phyloP scores from a whole-genome alignment of 1,140 invertebrate genomes.

The Druon quercuslanigerum region DNA sequence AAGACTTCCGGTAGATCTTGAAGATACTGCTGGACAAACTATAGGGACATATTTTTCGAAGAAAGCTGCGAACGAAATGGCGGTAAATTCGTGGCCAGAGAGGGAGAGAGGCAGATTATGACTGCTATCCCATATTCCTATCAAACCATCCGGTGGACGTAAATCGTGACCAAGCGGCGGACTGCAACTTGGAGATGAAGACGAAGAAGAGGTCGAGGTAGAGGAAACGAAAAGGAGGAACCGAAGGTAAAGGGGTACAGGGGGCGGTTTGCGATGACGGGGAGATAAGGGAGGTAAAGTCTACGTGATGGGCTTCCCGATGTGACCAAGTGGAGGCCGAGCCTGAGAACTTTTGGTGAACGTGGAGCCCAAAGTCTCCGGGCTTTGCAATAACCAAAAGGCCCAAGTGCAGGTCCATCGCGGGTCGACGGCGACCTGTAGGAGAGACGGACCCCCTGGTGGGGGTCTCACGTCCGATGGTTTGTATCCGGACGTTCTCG shows the following conservation, averaged over 20 bases:
- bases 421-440: conserved; percentile 31
- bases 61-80: not conserved
- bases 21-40: not conserved
- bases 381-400: conserved; percentile 36
- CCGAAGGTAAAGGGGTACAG: conserved; percentile 55
- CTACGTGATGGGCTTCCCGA: conserved; percentile 74
- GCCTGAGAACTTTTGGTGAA: conserved; percentile 74
- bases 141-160: conserved; percentile 59
- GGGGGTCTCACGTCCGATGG: conserved; percentile 63
- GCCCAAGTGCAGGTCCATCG: conserved; percentile 42
- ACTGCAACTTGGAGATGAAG: conserved; percentile 47
- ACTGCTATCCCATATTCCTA: conserved; percentile 32
- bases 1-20: conserved; percentile 17
- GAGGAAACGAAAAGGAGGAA: conserved; percentile 45
- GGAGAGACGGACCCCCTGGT: conserved; percentile 39
- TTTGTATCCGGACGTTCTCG: conserved; percentile 69
- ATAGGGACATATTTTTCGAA: conserved; percentile 3
- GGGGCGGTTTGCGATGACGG: conserved; percentile 69
- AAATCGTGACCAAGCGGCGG: conserved; percentile 64
- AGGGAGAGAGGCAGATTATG: no score
- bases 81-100: no score
- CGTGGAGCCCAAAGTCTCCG: conserved; percentile 37
- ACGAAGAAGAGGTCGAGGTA: conserved; percentile 40
- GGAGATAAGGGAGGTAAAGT: conserved; percentile 73
- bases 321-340: conserved; percentile 56